Conservation (phyloP, 2,888 invertebrate genomes). For the Drosophila cracens region DNA sequence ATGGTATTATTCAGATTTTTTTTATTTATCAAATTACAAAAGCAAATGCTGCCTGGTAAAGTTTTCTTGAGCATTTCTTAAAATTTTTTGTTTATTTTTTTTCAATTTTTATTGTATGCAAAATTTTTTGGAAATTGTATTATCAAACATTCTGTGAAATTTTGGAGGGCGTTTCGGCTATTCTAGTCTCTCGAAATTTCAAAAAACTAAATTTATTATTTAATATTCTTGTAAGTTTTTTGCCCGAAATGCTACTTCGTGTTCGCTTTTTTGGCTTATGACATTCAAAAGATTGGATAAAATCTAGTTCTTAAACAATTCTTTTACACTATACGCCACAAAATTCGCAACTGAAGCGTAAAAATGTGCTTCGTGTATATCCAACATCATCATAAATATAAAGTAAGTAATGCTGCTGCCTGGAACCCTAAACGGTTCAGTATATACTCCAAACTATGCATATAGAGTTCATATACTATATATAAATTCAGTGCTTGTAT, state of each 20-base stretch:
- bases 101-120: conserved; percentile 22
- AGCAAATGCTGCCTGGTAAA: conserved; percentile 65
- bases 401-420: conserved; percentile 72
- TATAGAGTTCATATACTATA: conserved; percentile 58
- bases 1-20: conserved; percentile 13
- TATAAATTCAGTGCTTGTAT: conserved; percentile 80
- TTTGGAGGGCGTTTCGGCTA: conserved; percentile 72
- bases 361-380: conserved; percentile 50
- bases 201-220: conserved; percentile 49
- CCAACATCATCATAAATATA: conserved; percentile 56
- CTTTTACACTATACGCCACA: conserved; percentile 3
- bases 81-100: conserved; percentile 5
- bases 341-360: conserved; percentile 28
- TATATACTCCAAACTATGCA: conserved; percentile 63
- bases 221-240: conserved; percentile 9
- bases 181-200: conserved; percentile 51
- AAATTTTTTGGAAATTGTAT: conserved; percentile 51
- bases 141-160: conserved; percentile 69
- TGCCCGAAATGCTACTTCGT: conserved; percentile 10
- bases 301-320: conserved; percentile 4
- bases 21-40: conserved; percentile 38
- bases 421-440: conserved; percentile 72
- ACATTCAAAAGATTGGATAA: conserved; percentile 3
- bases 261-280: conserved; percentile 2
- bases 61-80: conserved; percentile 52